Conservation (phyloP, 2,888 invertebrate genomes). For the Limenitis camilla region DNA sequence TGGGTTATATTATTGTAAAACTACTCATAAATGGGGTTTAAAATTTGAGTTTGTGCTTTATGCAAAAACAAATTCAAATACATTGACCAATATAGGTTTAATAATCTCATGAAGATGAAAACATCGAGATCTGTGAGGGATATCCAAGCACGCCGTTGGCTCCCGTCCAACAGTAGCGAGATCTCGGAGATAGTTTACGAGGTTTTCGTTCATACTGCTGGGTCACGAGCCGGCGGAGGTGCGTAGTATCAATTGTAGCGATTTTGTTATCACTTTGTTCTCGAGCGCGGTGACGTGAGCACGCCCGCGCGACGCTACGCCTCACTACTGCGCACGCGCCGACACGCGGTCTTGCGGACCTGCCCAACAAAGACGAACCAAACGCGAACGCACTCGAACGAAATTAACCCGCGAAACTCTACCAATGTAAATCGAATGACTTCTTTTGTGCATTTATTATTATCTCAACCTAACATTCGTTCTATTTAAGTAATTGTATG, state of each 20-base stretch:
- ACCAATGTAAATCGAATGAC: background rate
- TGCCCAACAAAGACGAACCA: constrained; percentile 44
- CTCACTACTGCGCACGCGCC: constrained; percentile 30
- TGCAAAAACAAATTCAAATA: too few relatives aligned
- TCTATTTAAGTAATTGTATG: background rate
- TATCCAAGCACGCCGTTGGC: constrained; percentile 15
- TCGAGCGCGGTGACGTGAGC: constrained; percentile 50
- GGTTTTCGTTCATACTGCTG: constrained; percentile 36
- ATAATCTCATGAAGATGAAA: background rate
- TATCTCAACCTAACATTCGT: background rate
- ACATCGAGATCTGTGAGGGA: background rate
- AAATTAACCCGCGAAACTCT: constrained; percentile 38
- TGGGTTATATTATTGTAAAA: too few relatives aligned
- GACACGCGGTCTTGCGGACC: constrained; percentile 39
- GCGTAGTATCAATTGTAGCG: constrained; percentile 51
- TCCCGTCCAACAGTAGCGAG: constrained; percentile 25
- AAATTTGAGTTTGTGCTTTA: too few relatives aligned
- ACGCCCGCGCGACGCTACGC: constrained; percentile 36
- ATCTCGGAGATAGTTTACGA: constrained; percentile 37
- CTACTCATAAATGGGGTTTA: too few relatives aligned
- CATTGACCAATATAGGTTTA: background rate
- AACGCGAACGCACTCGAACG: constrained; percentile 60
- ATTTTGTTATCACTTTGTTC: constrained; percentile 67
- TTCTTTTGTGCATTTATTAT: too few relatives aligned
- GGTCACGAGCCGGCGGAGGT: constrained; percentile 29